Base-by-base conservation (phyloP, 2,888 invertebrate species). In the Cremastobaeus sp. region DNA sequence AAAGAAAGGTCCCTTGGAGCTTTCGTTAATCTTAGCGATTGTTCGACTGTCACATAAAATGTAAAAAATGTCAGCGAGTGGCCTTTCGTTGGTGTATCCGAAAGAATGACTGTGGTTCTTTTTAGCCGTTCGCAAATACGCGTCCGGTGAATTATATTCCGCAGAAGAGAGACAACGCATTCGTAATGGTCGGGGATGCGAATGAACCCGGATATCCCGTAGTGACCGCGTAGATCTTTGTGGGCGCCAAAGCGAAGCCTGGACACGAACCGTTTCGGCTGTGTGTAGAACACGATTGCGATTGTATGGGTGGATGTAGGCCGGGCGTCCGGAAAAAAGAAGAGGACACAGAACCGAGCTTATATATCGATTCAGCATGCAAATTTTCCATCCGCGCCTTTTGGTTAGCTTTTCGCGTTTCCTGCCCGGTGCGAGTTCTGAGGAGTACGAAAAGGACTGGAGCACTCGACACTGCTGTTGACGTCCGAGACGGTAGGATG, bases 181-280 rank as follows among this genome's bases (percentile, higher is more conserved):
- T 59, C 28, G 68, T 52, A 54, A 60, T 60, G 71, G 71, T 64
- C 50, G 65, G 72, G 72, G 59, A 60, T 65, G 72, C 60, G 72
- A 72, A 66, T 66, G 65, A 72, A 66, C 72, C 72, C 72, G 72
- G 72, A 72, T 72, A 72, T 72, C 66, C 65, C 72, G 66, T 59
- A 68, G 66, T 73, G 73, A 73, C 73, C 73, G 73, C 62, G 66
- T 73, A 73, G 73, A 73, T 73, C 73, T 73, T 68, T 62, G 73
- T 57, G 73, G 59, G 60, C 66, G 73, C 73, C 73, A 68, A 73
- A 73, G 45, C 66, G 73, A 62, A 73, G 66, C 73, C 73, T 41
- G 60, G 66, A 68, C 72, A 72, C 57, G 50, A 32, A 60, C 54
- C 47, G 4, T 54, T 65, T 28, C n/a, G 39, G 21, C 21, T 41